These are phyloP conservation scores for Thamnophis sirtalis DNA, from an alignment of 2,113 vertebrate species.

Conservation along the genomic window DNA sequence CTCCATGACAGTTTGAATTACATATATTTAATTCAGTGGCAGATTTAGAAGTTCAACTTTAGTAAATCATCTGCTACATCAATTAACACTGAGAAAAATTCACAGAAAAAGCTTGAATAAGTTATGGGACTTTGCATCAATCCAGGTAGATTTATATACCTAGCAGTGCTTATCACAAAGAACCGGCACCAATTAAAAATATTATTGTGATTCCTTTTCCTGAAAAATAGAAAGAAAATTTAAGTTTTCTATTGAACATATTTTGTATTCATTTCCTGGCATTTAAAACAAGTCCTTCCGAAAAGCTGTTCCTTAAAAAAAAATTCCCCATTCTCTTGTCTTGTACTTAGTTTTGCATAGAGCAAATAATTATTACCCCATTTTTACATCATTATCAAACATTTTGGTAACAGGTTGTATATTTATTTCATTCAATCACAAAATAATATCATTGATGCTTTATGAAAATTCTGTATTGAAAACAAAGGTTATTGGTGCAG, in stretches of 20 bases:
- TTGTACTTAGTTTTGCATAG: not conserved
- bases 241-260: not conserved
- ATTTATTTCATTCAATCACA: not conserved
- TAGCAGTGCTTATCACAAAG: not conserved
- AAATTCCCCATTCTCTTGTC: not conserved
- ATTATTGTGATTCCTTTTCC: not conserved
- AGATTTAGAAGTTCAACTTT: not conserved
- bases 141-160: not conserved
- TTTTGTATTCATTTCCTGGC: not conserved
- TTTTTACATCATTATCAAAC: not conserved
- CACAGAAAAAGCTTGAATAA: not conserved
- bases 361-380: not conserved
- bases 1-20: not conserved
- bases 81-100: not conserved
- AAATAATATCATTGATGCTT: not conserved
- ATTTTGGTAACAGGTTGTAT: not conserved
- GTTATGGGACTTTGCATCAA: not conserved
- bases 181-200: not conserved
- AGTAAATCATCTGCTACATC: not conserved
- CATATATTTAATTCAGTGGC: not conserved
- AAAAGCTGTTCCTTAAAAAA: not conserved
- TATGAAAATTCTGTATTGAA: not conserved
- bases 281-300: not conserved
- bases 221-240: not conserved
- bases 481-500: not conserved